These are phyloP conservation scores for Columba guinea DNA, from an alignment of 2,797 vertebrate genomes.

Conservation along the genomic window DNA sequence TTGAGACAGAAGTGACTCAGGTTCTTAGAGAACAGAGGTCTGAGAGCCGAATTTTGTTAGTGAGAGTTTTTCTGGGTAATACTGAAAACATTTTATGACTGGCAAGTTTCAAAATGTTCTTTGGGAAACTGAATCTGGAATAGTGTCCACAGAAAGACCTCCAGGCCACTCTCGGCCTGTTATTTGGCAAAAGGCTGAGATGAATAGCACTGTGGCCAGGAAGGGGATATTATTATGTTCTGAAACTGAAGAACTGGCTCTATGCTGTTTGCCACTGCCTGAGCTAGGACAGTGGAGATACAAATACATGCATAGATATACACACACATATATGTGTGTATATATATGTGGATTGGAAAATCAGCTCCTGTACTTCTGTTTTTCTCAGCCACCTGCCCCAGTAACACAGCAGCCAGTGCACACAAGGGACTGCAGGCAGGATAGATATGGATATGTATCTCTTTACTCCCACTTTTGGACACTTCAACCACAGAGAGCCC, in stretches of 20 bases:
- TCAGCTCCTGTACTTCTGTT: neutral
- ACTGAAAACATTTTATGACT: slow-evolving; percentile 46
- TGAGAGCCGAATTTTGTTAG: neutral
- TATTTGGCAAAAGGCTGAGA: slow-evolving; percentile 59
- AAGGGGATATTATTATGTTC: slow-evolving; percentile 51
- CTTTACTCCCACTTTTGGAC: neutral
- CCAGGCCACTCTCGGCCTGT: slow-evolving; percentile 42
- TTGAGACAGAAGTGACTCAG: neutral
- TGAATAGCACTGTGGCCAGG: slow-evolving; percentile 43
- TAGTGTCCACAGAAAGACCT: slow-evolving; percentile 56
- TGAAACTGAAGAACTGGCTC: slow-evolving; percentile 32
- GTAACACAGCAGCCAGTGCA: neutral
- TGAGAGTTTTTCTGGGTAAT: slow-evolving; percentile 50
- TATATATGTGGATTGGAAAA: neutral
- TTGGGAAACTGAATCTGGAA: slow-evolving; percentile 23
- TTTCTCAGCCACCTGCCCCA: neutral
- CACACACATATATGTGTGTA: rapidly evolving
- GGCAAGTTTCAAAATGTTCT: slow-evolving; percentile 38
- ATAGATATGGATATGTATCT: neutral
- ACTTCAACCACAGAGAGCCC: neutral
- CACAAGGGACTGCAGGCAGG: neutral
- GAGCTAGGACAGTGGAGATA: neutral
- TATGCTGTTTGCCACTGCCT: neutral
- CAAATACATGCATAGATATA: rapidly evolving
- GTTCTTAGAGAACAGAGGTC: slow-evolving; percentile 3